These are phyloP conservation scores for Rotaria sp. DNA, from an alignment of 2,888 invertebrate species.

Conservation along the genomic window DNA sequence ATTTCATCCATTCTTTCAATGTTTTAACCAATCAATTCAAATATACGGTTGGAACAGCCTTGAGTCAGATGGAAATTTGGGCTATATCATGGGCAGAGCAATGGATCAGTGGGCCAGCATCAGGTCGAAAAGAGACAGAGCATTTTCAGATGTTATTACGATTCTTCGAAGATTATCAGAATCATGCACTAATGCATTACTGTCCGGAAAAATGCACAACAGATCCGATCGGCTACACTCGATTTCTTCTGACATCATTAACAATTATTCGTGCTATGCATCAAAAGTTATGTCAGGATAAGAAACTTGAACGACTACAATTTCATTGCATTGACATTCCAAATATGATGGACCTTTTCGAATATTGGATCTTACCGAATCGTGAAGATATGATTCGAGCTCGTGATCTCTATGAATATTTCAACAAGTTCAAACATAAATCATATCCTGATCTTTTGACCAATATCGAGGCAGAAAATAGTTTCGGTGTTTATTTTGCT, in stretches of 20 bases:
- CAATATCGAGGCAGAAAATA: neutral
- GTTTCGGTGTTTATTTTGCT: neutral
- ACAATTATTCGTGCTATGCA: neutral
- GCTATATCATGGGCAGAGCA: neutral
- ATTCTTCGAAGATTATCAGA: slow-evolving; percentile 2
- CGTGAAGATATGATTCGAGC: slow-evolving; percentile 2
- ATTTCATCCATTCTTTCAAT: neutral
- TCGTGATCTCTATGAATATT: neutral
- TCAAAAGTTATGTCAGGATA: neutral
- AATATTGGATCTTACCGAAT: neutral
- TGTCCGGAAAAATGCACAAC: neutral
- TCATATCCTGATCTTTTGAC: neutral
- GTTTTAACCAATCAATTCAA: neutral
- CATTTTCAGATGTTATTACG: neutral
- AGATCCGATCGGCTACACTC: neutral
- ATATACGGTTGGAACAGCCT: neutral
- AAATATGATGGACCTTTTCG: neutral
- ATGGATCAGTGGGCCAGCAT: neutral
- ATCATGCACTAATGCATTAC: neutral
- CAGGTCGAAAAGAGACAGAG: no score
- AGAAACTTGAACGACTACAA: neutral
- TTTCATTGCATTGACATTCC: neutral
- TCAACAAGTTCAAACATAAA: neutral
- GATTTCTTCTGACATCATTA: neutral
- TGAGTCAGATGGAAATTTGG: neutral